These are phyloP conservation scores for Coecobrya sp. DNA, from an alignment of 2,888 invertebrate species.

Conservation along the genomic window DNA sequence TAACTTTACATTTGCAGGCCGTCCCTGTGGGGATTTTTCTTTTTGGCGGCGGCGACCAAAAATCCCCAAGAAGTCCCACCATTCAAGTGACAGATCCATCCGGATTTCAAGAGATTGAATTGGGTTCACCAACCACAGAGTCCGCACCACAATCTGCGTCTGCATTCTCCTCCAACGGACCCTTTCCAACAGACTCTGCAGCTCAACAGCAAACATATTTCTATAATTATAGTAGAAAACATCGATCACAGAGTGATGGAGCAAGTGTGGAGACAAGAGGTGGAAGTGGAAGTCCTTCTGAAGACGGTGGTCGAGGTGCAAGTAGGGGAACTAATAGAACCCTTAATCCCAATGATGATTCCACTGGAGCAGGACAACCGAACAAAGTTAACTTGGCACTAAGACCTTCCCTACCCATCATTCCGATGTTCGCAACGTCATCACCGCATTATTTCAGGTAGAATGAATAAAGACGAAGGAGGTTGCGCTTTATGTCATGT, in stretches of 20 bases:
- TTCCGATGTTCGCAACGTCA: constrained; percentile 75
- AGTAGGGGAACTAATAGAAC: not conserved
- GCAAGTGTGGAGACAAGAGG: constrained; percentile 46
- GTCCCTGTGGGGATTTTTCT: constrained; percentile 86
- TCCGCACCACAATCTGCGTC: constrained; percentile 63
- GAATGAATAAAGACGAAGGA: not conserved
- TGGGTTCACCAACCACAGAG: constrained; percentile 70
- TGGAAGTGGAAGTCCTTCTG: not conserved
- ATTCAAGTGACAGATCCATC: constrained; percentile 72
- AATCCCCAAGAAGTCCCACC: constrained; percentile 56
- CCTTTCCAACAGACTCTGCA: not conserved
- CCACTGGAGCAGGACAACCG: constrained; percentile 29
- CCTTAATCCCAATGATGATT: constrained; percentile 53
- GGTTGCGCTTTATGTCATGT: not conserved
- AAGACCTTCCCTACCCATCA: constrained; percentile 70
- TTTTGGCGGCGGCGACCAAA: constrained; percentile 52
- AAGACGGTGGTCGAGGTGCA: not conserved
- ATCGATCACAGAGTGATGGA: constrained; percentile 64
- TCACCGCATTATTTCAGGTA: constrained; percentile 74
- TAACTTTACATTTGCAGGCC: constrained; percentile 77
- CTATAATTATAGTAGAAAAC: constrained; percentile 44
- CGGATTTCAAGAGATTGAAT: constrained; percentile 79
- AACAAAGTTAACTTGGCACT: constrained; percentile 66
- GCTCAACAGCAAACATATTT: constrained; percentile 1
- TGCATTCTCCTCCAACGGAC: constrained; percentile 19